Conservation (phyloP, 2,888 invertebrate species). For the Laspeyria flexula region DNA sequence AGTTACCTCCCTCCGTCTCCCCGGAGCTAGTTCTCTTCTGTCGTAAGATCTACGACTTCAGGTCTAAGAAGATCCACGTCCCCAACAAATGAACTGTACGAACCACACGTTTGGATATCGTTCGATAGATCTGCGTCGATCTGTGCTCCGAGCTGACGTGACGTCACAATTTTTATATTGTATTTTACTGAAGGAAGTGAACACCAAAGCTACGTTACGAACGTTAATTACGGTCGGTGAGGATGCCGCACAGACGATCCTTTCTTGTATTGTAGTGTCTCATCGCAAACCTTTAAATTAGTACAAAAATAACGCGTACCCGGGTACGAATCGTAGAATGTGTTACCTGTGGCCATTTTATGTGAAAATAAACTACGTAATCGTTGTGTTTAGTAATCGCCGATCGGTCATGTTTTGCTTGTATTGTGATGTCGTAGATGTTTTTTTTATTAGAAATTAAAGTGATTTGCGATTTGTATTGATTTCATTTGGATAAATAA, state of each 20-base stretch:
- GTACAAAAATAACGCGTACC: conserved; percentile 74
- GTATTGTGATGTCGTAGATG: conserved; percentile 74
- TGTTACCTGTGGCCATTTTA: conserved; percentile 66
- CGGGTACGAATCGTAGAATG: conserved; percentile 67
- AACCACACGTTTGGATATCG: conserved; percentile 38
- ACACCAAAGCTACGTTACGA: conserved; percentile 63
- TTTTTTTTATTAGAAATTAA: conserved; percentile 62
- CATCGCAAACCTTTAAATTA: conserved; percentile 63
- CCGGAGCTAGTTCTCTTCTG: conserved; percentile 97
- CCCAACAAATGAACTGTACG: conserved; percentile 72
- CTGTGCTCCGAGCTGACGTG: conserved; percentile 32
- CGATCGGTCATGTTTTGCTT: conserved; percentile 68
- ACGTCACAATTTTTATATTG: conserved; percentile 37
- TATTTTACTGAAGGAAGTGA: conserved; percentile 48
- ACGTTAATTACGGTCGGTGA: conserved; percentile 39
- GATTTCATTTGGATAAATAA: conserved; percentile 66
- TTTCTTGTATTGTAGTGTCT: conserved; percentile 58
- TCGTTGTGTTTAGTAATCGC: conserved; percentile 68
- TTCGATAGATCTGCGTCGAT: conserved; percentile 44
- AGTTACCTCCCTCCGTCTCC: conserved; percentile 87
- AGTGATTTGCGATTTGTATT: conserved; percentile 76
- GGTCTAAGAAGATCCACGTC: conserved; percentile 90
- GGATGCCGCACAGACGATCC: conserved; percentile 21
- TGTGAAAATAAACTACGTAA: conserved; percentile 55
- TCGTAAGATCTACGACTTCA: conserved; percentile 96